Evolutionary conservation across 2,888 invertebrate species (phyloP), one percentile per base, ranked within the genome.

Genomic region (Fabriciana adippe): DNA sequence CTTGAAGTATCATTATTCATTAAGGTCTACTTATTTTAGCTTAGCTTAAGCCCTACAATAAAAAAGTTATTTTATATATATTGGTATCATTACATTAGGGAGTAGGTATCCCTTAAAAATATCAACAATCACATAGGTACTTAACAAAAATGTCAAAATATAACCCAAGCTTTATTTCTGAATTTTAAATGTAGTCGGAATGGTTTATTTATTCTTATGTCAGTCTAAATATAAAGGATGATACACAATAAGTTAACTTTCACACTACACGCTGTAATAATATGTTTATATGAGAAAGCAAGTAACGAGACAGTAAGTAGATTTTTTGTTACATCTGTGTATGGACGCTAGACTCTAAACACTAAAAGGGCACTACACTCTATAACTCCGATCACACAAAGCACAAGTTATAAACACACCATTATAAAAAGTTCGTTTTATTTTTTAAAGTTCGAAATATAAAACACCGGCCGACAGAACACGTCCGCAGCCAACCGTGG

Each of bases 381-480:
- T 80, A 80, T 78, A 79, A 83, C 79, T 83, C 81, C 81, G 77
- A 86, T 75, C 85, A 83, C 77, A 73, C 69, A 72, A 84, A 75
- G 81, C 80, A 80, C 77, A 79, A 73, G 72, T 78, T 72, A 63
- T 70, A 75, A 78, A 83, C 85, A 80, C 85, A 90, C 85, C 84
- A 88, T 86, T 72, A 75, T 79, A 72, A 78, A 84, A 81, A 81
- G 78, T 82, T 84, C 80, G 80, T 85, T 85, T 83, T 84, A 79
- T 78, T 78, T 74, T 81, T 83, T 82, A 85, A 85, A 86, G 82
- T 88, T 86, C 84, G 85, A 83, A 86, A 82, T 80, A 82, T 81
- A 80, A 79, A 78, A 79, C 79, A 78, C 81, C 84, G 81, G 79
- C 81, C 79, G 75, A 81, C 81, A 80, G 81, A 76, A 86, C 89